phyloP scores from a whole-genome alignment of 2,888 invertebrate species.

The Lampropteryx suffumata region DNA sequence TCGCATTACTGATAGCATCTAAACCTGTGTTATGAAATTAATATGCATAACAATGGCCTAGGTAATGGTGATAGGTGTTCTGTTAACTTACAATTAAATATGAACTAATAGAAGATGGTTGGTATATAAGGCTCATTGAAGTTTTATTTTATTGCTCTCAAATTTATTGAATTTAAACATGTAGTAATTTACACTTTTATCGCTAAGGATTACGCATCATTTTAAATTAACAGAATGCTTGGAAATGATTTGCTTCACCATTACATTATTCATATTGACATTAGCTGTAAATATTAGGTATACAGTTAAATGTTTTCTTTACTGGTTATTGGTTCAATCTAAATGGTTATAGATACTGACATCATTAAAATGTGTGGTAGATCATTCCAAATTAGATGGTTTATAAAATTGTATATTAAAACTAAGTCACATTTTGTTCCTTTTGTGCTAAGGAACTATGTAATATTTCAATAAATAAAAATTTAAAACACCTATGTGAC shows the following conservation, averaged over 20 bases:
- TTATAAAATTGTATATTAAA: slow-evolving; percentile 10
- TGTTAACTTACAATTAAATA: no score
- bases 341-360: slow-evolving; percentile 6
- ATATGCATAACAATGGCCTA: no score
- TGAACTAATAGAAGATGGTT: no score
- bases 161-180: no score
- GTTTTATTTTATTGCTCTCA: no score
- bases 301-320: slow-evolving; percentile 1
- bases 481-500: slow-evolving; percentile 8
- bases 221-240: neutral
- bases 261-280: slow-evolving; percentile 4
- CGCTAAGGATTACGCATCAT: neutral
- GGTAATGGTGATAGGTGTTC: no score
- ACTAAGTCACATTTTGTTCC: slow-evolving; percentile 29
- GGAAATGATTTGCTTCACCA: neutral
- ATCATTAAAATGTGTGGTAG: slow-evolving; percentile 12
- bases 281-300: slow-evolving; percentile 21
- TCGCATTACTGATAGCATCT: no score
- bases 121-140: no score
- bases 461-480: slow-evolving; percentile 28
- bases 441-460: slow-evolving; percentile 27
- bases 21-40: no score
- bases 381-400: slow-evolving; percentile 33
- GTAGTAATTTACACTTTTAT: neutral
- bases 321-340: neutral